Evolutionary conservation across 2,113 vertebrate species (phyloP), one percentile per base, ranked within the genome.

Genomic region (Penelope pileata): DNA sequence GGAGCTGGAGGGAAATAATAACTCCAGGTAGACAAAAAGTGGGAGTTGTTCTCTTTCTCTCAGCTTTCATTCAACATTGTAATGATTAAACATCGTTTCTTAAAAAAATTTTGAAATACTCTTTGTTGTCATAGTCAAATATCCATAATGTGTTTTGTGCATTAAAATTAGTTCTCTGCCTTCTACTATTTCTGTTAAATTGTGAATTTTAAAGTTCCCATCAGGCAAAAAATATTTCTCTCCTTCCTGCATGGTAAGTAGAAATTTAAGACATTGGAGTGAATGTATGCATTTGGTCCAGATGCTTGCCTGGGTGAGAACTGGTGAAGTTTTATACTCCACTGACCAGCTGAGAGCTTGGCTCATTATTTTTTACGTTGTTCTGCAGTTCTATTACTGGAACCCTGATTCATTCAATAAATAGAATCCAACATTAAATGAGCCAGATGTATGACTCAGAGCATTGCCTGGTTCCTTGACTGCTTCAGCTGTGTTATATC

Each of bases 1-100:
- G 83, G 76, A 90, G 59, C 92, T 96, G 85, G 45, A 83, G 47
- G 42, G 68, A 93, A 80, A 43, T 74, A 80, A 43, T 74, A 72
- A 81, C 77, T 83, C 76, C 36, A 30, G 24, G n/a, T 50, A n/a
- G 32, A 42, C 43, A 42, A 68, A 29, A 78, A 76, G 27, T 59
- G 47, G n/a, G 62, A 88, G 34, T 70, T 6, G 3, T 66, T 36
- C 10, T 72, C 43, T 75, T 76, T 58, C 50, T 75, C 43, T 79
- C 60, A 60, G 60, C n/a, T 93, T 93, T 91, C 73, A 32, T 68
- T 93, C 83, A 75, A 34, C 30, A 2, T 56, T 74, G 43, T 59
- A 83, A 91, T 72, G 72, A 68, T 16, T 70, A 42, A 72, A 47
- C 23, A 34, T 43, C 11, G 19, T 48, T 50, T 50, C 12, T 58